Conservation (phyloP, 1,140 invertebrate species). For the Microplitis demolitor region DNA sequence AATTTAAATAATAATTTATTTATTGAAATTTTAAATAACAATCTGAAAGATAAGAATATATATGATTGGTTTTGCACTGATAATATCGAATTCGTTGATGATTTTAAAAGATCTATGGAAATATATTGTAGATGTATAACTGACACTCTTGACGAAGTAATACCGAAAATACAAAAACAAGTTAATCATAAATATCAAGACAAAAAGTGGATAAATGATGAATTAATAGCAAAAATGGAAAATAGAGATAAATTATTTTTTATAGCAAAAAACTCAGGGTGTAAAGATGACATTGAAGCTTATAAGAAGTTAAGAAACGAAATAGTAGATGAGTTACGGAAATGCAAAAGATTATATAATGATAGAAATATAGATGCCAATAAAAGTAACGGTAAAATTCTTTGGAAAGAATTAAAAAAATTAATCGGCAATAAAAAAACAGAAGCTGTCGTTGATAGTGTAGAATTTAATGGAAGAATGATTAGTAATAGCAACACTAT, state of each 20-base stretch:
- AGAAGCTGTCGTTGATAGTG: background rate
- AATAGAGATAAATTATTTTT: background rate
- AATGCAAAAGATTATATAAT: background rate
- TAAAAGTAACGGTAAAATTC: background rate
- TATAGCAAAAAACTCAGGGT: background rate
- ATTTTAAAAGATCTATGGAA: too few relatives aligned
- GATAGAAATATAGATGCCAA: background rate
- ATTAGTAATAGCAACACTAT: background rate
- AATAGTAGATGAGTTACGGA: background rate
- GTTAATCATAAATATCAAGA: background rate
- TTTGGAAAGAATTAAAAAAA: background rate
- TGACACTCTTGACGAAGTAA: background rate
- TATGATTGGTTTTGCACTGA: background rate
- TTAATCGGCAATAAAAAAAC: background rate
- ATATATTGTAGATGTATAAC: too few relatives aligned
- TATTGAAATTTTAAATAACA: background rate
- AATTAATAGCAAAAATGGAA: background rate
- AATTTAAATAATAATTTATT: background rate
- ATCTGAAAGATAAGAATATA: background rate
- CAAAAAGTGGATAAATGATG: background rate
- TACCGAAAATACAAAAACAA: background rate
- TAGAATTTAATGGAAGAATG: background rate
- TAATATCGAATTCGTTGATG: background rate
- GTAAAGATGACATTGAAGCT: background rate
- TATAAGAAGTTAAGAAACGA: background rate